These are phyloP conservation scores for Liolophura sinensis DNA, from an alignment of 1,140 invertebrate genomes.

Conservation along the genomic window DNA sequence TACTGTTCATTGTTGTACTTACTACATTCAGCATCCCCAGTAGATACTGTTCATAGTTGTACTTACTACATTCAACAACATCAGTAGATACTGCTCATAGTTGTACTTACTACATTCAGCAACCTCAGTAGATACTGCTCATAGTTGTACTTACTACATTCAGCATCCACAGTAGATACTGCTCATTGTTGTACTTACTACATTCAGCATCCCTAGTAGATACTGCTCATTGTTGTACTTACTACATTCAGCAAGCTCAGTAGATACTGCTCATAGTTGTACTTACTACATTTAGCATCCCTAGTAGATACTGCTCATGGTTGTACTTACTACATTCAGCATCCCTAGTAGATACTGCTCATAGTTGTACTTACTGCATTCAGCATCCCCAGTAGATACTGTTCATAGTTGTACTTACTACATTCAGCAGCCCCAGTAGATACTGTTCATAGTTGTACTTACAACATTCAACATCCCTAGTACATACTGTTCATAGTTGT, in stretches of 20 bases:
- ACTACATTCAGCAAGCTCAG: conserved; percentile 12
- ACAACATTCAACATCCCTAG: background rate
- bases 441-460: background rate
- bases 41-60: too few relatives aligned
- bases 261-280: too few relatives aligned
- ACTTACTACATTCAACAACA: too few relatives aligned
- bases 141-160: background rate
- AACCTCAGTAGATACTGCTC: background rate
- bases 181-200: conserved; percentile 63
- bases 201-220: conserved; percentile 75
- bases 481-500: background rate
- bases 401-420: background rate
- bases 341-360: too few relatives aligned
- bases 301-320: too few relatives aligned
- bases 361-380: too few relatives aligned
- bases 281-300: too few relatives aligned
- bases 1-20: too few relatives aligned
- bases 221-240: conserved; percentile 69
- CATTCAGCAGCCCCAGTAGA: background rate
- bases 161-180: background rate
- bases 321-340: too few relatives aligned
- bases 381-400: too few relatives aligned
- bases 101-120: background rate
- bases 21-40: too few relatives aligned
- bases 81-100: too few relatives aligned